Evolutionary conservation across 1,140 invertebrate genomes (phyloP), one percentile per base, ranked within the genome.

Genomic region (Leptinotarsa lineolata): DNA sequence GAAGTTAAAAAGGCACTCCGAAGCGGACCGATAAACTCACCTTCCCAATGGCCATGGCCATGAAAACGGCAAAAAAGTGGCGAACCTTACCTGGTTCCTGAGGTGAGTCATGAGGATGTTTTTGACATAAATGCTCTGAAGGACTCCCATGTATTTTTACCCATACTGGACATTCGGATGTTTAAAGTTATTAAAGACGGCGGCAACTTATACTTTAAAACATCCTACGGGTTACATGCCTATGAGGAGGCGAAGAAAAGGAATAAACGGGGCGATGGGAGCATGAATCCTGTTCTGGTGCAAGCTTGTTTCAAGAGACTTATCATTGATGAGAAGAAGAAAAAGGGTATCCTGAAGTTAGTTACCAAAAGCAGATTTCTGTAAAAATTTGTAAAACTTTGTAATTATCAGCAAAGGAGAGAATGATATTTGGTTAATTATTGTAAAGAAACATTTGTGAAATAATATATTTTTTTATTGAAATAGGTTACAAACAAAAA

Each of bases 1-100:
- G 70, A 76, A 67, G 78, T 82, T 61, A 83, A 80, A 76, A 80
- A 76, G 66, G 20, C 77, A 66, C 45, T 76, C n/a, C 73, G 69
- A 72, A 76, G 76, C 12, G 79, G 79, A 61, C 78, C 79, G 58
- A 78, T 81, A n/a, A 79, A 78, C 45, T 66, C 81, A 64, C 70
- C 74, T 68, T 30, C 18, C 64, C 77, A 64, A 59, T 68, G n/a
- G 54, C 16, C 16, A 54, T 11, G 21, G 13, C 81, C 64, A 82
- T 79, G 44, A 63, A 76, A 72, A 72, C 72, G 8, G 75, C 80
- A 68, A 81, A 81, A 83, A 82, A 77, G 76, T 60, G 73, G 78
- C 59, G 69, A 75, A 12, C 80, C 72, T 59, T 75, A 77, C 30
- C 78, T 64, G 64, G 78, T 83, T 24, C 77, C 72, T 72, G 77